These are phyloP conservation scores for Passerculus sandwichensis DNA, from an alignment of 2,797 vertebrate genomes.

Conservation along the genomic window DNA sequence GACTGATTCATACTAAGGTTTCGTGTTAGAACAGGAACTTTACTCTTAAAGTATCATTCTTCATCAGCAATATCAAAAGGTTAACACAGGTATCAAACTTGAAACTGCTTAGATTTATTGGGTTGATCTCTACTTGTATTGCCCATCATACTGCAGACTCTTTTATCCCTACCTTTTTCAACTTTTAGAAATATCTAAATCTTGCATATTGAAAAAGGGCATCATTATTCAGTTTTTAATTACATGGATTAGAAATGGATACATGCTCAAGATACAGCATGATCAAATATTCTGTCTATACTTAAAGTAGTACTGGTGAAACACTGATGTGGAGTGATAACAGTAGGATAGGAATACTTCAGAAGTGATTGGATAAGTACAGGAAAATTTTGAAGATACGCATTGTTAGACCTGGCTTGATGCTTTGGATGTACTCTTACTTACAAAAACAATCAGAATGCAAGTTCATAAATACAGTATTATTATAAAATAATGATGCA, in stretches of 20 bases:
- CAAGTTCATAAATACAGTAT: background rate
- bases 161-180: background rate
- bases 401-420: background rate
- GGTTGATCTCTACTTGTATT: background rate
- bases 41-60: fast-evolving
- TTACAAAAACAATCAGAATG: background rate
- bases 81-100: background rate
- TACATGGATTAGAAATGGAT: background rate
- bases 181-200: background rate
- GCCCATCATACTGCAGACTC: background rate
- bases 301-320: background rate
- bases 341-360: background rate
- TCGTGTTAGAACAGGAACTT: background rate
- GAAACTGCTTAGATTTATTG: background rate
- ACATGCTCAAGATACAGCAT: background rate
- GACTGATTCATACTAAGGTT: background rate
- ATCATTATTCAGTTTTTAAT: background rate
- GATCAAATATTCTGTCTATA: background rate
- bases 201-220: background rate
- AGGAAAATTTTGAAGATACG: background rate
- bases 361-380: background rate
- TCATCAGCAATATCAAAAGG: background rate
- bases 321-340: background rate
- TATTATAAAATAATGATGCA: background rate
- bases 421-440: background rate